A percentile compares a stretch with the other conserved stretches of the same genome.
These are phyloP conservation scores for Acropora yongei DNA, from an alignment of 64 coral and sea anemone species.

Conservation along the genomic window DNA sequence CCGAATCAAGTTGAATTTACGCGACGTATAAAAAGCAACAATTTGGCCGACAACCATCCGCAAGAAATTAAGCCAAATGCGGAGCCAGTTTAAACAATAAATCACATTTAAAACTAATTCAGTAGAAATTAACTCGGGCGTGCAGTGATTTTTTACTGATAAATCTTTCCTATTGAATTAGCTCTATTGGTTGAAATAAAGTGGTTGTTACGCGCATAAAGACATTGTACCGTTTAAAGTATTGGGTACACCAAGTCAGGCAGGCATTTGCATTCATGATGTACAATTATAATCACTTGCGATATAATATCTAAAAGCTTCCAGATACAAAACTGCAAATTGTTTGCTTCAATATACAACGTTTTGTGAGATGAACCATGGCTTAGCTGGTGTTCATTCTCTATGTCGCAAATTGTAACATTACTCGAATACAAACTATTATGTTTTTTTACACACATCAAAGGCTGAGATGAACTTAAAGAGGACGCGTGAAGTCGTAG, in stretches of 20 bases:
- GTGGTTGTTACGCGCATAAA: neutral
- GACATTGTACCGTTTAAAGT: too few relatives aligned
- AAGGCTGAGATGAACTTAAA: neutral
- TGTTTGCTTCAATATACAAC: neutral
- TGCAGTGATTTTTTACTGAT: constrained; percentile 12
- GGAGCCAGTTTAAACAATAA: neutral
- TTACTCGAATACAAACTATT: neutral
- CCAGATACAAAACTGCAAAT: too few relatives aligned
- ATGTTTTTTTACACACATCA: neutral
- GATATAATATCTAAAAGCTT: too few relatives aligned
- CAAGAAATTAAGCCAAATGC: constrained; percentile 4
- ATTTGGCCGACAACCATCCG: neutral
- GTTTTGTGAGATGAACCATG: neutral
- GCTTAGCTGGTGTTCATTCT: too few relatives aligned
- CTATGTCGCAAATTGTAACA: neutral
- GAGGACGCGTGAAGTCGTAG: neutral
- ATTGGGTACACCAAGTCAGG: neutral
- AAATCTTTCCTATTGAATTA: neutral
- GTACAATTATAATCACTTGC: neutral
- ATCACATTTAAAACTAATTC: constrained; percentile 39
- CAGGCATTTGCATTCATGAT: too few relatives aligned
- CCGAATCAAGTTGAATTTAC: neutral
- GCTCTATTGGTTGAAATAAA: neutral
- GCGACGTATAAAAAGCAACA: neutral
- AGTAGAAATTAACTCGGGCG: neutral